Evolutionary conservation across 2,113 vertebrate genomes (phyloP).

Genomic region (Mus musculus): DNA sequence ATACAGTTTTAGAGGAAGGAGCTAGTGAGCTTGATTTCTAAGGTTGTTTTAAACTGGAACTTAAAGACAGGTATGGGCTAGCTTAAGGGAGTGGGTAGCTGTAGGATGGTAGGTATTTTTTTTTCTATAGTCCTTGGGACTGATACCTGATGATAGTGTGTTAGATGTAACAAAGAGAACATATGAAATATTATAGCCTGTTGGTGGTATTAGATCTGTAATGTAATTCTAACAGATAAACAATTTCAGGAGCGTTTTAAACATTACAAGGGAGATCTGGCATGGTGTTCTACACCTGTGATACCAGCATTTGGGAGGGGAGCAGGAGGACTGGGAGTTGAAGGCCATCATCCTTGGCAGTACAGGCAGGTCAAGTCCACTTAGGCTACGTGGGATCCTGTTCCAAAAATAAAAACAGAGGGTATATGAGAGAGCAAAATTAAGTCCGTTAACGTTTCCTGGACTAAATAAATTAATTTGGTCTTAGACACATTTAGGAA

Average conservation of each 20-base stretch:
- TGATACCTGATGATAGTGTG: not conserved
- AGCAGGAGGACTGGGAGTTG: not conserved
- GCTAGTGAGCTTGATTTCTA: constrained; percentile 41
- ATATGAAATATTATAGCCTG: constrained; percentile 5
- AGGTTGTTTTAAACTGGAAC: constrained; percentile 12
- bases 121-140: not conserved
- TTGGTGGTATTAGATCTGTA: not conserved
- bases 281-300: not conserved
- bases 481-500: not conserved
- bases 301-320: not conserved
- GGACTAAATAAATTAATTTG: constrained; percentile 41
- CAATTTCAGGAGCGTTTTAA: not conserved
- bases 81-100: not conserved
- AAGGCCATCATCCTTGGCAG: not conserved
- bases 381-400: no score
- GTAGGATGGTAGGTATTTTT: not conserved
- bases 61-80: not conserved
- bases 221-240: not conserved
- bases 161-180: constrained; percentile 36
- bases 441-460: constrained; percentile 25
- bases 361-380: not conserved
- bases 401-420: not conserved
- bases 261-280: not conserved
- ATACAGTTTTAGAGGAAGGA: not conserved
- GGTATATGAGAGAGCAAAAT: constrained; percentile 1